phyloP scores from a whole-genome alignment of 1,140 invertebrate genomes.

The Cydia amplana region DNA sequence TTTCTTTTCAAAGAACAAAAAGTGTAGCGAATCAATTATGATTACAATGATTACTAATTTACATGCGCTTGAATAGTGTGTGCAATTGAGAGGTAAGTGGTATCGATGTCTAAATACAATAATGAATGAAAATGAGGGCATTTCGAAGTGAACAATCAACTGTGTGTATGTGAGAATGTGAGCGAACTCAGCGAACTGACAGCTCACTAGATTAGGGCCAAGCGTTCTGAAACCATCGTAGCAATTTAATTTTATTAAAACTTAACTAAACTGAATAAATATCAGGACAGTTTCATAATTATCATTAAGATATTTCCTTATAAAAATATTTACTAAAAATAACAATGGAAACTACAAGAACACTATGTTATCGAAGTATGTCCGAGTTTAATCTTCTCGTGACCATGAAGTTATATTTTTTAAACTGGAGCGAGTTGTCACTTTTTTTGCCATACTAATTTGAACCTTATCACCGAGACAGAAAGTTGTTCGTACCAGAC shows the following conservation, averaged over 20 bases:
- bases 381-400: no score
- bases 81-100: conserved; percentile 31
- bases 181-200: neutral
- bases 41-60: conserved; percentile 1
- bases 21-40: conserved; percentile 21
- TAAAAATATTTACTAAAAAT: no score
- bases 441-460: no score
- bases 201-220: conserved; percentile 29
- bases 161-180: conserved; percentile 12
- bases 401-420: no score
- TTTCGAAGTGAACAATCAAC: conserved; percentile 25
- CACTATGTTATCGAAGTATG: no score
- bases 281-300: no score
- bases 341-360: no score
- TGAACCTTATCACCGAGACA: no score
- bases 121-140: conserved; percentile 28
- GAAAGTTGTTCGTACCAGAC: no score
- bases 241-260: neutral
- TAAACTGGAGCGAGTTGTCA: no score
- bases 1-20: conserved; percentile 10
- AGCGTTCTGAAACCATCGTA: conserved; percentile 22
- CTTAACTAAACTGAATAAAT: neutral
- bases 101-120: conserved; percentile 6
- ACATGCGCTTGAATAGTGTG: conserved; percentile 26
- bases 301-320: no score